These are phyloP conservation scores for Gallinago jamesoni DNA, from an alignment of 2,113 vertebrate species.

Conservation along the genomic window DNA sequence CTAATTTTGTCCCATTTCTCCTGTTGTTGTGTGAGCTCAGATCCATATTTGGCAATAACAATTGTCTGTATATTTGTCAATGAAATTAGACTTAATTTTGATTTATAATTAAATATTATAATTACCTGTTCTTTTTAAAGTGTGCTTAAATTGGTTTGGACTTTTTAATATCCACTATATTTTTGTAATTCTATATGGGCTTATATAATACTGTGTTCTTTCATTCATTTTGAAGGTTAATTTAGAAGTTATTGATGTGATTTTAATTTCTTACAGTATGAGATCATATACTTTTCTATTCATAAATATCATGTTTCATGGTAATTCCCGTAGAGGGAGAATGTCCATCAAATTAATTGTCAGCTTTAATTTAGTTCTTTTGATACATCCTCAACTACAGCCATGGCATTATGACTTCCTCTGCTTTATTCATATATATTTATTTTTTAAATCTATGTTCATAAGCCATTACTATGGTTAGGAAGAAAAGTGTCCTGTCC, in stretches of 20 bases:
- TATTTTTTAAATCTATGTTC: not conserved
- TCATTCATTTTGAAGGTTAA: not conserved
- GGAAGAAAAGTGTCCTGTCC: not conserved
- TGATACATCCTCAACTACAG: not conserved
- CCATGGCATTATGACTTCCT: not conserved
- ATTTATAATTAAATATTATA: not conserved
- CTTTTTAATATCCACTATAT: not conserved
- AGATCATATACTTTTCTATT: not conserved
- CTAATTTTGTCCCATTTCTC: not conserved
- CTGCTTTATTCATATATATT: not conserved
- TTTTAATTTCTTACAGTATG: not conserved
- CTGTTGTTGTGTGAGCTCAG: not conserved
- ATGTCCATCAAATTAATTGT: not conserved
- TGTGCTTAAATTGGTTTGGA: not conserved
- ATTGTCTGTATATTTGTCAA: not conserved
- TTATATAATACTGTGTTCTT: not conserved
- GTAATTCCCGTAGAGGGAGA: not conserved
- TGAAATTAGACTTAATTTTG: not conserved
- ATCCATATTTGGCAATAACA: not conserved
- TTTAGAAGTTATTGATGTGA: not conserved
- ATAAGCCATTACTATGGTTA: not conserved
- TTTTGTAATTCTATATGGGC: not conserved
- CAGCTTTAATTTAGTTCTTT: not conserved
- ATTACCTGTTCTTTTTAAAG: not conserved
- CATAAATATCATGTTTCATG: not conserved